Evolutionary conservation across 2,797 vertebrate genomes (phyloP), one percentile per base, ranked within the genome.

Genomic region (Champsocephalus esox): DNA sequence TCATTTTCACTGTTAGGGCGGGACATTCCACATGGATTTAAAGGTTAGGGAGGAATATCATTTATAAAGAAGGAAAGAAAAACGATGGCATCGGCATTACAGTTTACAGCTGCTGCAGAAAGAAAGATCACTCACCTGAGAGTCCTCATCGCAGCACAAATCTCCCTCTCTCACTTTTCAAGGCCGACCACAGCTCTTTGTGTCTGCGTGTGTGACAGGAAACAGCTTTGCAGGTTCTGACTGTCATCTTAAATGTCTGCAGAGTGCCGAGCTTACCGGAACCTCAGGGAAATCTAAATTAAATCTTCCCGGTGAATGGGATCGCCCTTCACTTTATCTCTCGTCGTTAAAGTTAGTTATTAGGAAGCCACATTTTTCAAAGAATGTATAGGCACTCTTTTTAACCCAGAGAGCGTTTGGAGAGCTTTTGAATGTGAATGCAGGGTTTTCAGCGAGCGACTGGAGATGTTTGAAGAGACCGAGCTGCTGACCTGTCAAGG

Each of bases 221-320:
- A 91, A 91, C 81, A 84, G 90, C 84, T 66, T 64, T 67, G 74
- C 77, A 71, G 88, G 70, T 87, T 86, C 66, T 66, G 79, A 82
- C 79, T 88, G 86, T 89, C 90, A 84, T 84, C 82, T 84, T 74
- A 69, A 89, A 90, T 78, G 85, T 87, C 85, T 87, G 85, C 87
- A 43, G 81, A 87, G 87, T 73, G 74, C 74, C 17, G 11, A 77
- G 88, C 89, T 91, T 89, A 93, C 93, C 88, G 10, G 76, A 90
- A 91, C 87, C 87, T 74, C 70, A 73, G 85, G 90, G 88, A 91
- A 92, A 93, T 93, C 91, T 91, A 92, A 94, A 94, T 93, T 82
- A 92, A 93, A 93, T 93, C 90, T 92, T 87, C 70, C 80, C 50
- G 17, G 70, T 82, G 87, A 93, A 92, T 88, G 82, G 87, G 79